These are phyloP conservation scores for Sinohyriopsis cumingii DNA, from an alignment of 2,888 invertebrate species.

Conservation along the genomic window DNA sequence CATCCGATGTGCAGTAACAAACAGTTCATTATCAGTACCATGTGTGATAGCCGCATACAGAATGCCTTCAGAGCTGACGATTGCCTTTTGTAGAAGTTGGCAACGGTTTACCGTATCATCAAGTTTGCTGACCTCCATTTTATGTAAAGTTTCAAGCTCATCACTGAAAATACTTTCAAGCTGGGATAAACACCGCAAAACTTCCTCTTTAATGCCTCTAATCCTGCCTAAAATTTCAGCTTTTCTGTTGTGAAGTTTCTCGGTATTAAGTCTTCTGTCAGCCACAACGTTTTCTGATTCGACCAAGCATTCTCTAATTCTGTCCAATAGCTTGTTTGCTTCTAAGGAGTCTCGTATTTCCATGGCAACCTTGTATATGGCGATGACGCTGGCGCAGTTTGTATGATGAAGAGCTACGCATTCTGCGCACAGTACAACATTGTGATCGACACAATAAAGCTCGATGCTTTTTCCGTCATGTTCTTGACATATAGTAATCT, in stretches of 20 bases:
- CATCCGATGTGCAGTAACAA: constrained; percentile 38
- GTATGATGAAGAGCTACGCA: constrained; percentile 23
- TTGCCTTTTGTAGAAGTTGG: constrained; percentile 33
- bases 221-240: constrained; percentile 18
- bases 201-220: constrained; percentile 18
- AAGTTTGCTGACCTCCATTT: constrained; percentile 16
- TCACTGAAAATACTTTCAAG: constrained; percentile 27
- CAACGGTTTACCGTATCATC: constrained; percentile 34
- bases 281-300: constrained; percentile 34
- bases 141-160: constrained; percentile 25
- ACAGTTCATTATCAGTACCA: constrained; percentile 37
- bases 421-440: constrained; percentile 31
- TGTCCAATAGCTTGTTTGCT: constrained; percentile 34
- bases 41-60: constrained; percentile 30
- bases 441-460: constrained; percentile 36
- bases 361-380: constrained; percentile 32
- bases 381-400: constrained; percentile 27
- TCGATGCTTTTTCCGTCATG: constrained; percentile 27
- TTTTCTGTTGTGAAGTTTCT: constrained; percentile 27
- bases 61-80: constrained; percentile 29
- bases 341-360: constrained; percentile 35
- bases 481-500: constrained; percentile 24
- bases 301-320: constrained; percentile 34
- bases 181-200: constrained; percentile 27
- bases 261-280: constrained; percentile 30